phyloP scores from a whole-genome alignment of 2,888 invertebrate genomes.

The Cheilosia soror region DNA sequence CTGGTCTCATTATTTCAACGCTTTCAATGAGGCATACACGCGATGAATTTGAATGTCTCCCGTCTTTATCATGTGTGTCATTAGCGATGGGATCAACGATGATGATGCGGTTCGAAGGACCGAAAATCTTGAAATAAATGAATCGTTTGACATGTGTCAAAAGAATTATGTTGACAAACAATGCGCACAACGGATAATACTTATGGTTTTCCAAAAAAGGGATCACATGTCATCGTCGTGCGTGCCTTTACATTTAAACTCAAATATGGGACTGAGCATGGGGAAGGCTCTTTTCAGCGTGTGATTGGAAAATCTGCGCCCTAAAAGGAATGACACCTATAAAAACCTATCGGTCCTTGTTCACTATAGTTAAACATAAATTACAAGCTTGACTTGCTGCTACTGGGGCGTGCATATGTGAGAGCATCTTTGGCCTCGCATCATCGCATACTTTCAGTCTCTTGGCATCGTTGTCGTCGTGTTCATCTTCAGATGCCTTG shows the following conservation, averaged over 20 bases:
- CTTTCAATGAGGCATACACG: constrained; percentile 49
- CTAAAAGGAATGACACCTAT: constrained; percentile 73
- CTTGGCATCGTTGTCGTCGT: constrained; percentile 49
- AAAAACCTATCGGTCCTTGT: constrained; percentile 73
- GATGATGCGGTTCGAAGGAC: constrained; percentile 55
- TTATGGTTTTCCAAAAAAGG: constrained; percentile 12
- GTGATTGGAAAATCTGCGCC: constrained; percentile 63
- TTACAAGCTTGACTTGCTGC: constrained; percentile 69
- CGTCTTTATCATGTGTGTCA: constrained; percentile 45
- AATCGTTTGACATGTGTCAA: constrained; percentile 38
- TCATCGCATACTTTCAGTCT: constrained; percentile 59
- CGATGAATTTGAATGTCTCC: constrained; percentile 64
- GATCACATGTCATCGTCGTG: constrained; percentile 48
- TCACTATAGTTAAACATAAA: constrained; percentile 74
- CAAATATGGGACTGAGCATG: too few relatives aligned
- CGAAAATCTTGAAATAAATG: constrained; percentile 20
- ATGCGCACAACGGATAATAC: constrained; percentile 22
- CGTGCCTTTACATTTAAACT: constrained; percentile 23
- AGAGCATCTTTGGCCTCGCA: constrained; percentile 31
- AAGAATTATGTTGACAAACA: constrained; percentile 24
- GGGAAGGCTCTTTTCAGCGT: constrained; percentile 8
- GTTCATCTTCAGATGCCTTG: constrained; percentile 22
- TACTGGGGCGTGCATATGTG: constrained; percentile 61
- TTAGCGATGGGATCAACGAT: constrained; percentile 51
- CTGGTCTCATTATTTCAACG: constrained; percentile 46